These are phyloP conservation scores for Zosterops pallidus DNA, from an alignment of 2,113 vertebrate genomes.

Conservation along the genomic window DNA sequence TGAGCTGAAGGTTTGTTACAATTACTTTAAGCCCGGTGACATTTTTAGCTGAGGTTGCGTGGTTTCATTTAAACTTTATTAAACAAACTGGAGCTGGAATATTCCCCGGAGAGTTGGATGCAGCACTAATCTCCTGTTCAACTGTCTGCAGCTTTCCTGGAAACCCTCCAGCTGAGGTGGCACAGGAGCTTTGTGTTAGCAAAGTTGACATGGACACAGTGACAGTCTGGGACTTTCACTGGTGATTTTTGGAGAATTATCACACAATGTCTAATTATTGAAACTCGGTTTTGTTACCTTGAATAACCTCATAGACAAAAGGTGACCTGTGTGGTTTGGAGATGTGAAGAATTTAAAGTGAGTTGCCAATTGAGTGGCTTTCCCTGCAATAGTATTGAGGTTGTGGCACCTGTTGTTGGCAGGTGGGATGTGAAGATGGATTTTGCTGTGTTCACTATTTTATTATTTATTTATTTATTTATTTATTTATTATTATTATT, in stretches of 20 bases:
- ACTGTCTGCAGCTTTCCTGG: background rate
- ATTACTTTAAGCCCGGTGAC: background rate
- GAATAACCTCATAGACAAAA: background rate
- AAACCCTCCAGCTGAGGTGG: background rate
- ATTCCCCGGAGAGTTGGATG: conserved; percentile 29
- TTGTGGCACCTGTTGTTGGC: background rate
- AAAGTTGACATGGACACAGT: background rate
- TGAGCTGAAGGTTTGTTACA: background rate
- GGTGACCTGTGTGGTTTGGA: background rate
- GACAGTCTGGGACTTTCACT: background rate
- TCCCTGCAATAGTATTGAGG: background rate
- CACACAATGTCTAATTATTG: background rate
- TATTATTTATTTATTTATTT: too few relatives aligned
- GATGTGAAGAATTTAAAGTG: background rate
- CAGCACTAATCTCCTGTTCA: conserved; percentile 16
- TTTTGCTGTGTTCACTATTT: background rate
- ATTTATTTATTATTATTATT: too few relatives aligned
- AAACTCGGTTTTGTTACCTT: background rate
- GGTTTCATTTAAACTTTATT: conserved; percentile 60
- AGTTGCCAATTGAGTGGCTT: background rate
- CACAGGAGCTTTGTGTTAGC: background rate
- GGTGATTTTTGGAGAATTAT: background rate
- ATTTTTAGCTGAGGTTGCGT: conserved; percentile 40
- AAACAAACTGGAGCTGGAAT: conserved; percentile 16
- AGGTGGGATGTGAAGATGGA: too few relatives aligned